phyloP scores from a whole-genome alignment of 2,113 vertebrate genomes.

The Mirza zaza region DNA sequence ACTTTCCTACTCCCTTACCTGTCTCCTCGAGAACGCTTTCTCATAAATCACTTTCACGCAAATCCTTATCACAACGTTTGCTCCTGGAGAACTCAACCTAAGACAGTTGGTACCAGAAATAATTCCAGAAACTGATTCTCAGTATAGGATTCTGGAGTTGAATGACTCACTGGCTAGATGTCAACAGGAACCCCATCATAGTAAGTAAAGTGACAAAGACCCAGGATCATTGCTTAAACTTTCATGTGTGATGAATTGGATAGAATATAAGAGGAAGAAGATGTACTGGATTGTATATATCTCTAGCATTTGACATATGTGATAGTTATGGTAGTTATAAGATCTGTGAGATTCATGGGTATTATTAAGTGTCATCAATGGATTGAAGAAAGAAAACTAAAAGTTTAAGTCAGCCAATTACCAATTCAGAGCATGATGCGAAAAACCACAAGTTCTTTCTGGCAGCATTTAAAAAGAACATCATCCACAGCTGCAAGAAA shows the following conservation, averaged over 20 bases:
- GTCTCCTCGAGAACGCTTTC: not conserved
- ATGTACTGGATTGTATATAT: not conserved
- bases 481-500: not conserved
- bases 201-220: not conserved
- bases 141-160: not conserved
- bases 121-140: not conserved
- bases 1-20: not conserved
- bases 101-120: not conserved
- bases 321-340: not conserved
- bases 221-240: not conserved
- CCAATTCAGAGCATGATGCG: not conserved
- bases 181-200: not conserved
- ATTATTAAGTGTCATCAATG: not conserved
- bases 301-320: not conserved
- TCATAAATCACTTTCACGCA: not conserved
- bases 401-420: not conserved
- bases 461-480: not conserved
- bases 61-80: not conserved
- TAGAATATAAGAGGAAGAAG: not conserved
- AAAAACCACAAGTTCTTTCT: not conserved
- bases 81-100: not conserved
- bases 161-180: not conserved
- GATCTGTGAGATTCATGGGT: not conserved
- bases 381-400: not conserved
- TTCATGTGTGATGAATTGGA: not conserved